Evolutionary conservation across 2,113 vertebrate genomes (phyloP).

Genomic region (Lepus americanus): DNA sequence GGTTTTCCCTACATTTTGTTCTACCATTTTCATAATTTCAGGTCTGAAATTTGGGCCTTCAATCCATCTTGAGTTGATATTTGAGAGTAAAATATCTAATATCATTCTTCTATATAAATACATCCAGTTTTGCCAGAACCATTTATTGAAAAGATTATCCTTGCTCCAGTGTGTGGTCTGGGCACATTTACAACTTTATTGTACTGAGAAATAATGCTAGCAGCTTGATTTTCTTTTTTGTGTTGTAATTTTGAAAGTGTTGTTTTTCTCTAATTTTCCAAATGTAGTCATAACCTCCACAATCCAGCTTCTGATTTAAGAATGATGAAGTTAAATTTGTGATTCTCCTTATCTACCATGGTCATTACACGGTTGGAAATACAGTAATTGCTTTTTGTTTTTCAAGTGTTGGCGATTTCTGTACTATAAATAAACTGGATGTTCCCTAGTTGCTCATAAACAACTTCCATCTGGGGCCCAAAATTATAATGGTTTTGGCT

Average conservation of each 20-base stretch:
- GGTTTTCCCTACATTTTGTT: too few species aligned
- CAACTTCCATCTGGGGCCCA: conserved; percentile 79
- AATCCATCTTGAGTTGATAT: too few species aligned
- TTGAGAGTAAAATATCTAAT: too few species aligned
- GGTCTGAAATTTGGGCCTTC: too few species aligned
- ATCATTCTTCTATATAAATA: too few species aligned
- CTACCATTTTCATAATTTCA: too few species aligned
- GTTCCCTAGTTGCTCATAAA: conserved; percentile 78
- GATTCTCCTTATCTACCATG: conserved; percentile 66
- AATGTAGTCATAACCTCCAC: conserved; percentile 64
- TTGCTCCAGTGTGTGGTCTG: background rate
- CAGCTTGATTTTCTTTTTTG: conserved; percentile 57
- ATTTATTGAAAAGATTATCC: too few species aligned
- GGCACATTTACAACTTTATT: background rate
- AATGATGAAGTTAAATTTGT: conserved; percentile 74
- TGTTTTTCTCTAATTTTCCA: conserved; percentile 76
- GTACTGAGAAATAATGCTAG: conserved; percentile 26
- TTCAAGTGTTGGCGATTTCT: conserved; percentile 76
- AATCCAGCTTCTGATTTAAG: conserved; percentile 70
- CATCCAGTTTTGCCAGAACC: too few species aligned
- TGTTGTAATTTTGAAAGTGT: conserved; percentile 71
- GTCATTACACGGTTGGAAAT: conserved; percentile 80
- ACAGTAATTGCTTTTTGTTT: conserved; percentile 77
- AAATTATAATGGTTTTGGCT: conserved; percentile 76
- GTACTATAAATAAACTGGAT: conserved; percentile 80